Percentiles rank a stretch among this genome's conserved stretches.
These are phyloP conservation scores for Caenorhabditis tropicalis DNA, from an alignment of 1,140 invertebrate species.

Conservation along the genomic window DNA sequence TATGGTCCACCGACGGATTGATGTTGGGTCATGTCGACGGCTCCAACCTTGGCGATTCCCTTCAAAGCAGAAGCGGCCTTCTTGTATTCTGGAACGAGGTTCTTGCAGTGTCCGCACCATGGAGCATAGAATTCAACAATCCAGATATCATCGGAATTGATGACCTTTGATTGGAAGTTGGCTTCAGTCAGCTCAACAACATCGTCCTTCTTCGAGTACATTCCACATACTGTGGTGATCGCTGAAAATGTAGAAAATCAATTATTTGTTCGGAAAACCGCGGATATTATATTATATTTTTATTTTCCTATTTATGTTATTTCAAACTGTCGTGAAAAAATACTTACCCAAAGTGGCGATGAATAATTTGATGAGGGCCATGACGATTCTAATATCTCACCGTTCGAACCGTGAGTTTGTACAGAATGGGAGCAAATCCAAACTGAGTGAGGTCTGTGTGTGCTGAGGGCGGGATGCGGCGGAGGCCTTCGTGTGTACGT, in stretches of 20 bases:
- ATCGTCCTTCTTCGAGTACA: slow-evolving; percentile 83
- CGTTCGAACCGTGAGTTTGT: not conserved
- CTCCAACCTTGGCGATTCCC: slow-evolving; percentile 91
- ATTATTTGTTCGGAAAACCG: not conserved
- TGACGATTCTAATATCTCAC: not conserved
- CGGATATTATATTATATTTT: no score
- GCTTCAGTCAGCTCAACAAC: slow-evolving; percentile 87
- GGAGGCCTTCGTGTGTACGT: not conserved
- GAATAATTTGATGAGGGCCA: slow-evolving; percentile 11
- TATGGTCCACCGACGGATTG: slow-evolving; percentile 82
- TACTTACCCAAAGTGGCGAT: slow-evolving; percentile 6
- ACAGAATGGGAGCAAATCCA: slow-evolving; percentile 27
- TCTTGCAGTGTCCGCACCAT: slow-evolving; percentile 78
- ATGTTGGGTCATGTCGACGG: slow-evolving; percentile 88
- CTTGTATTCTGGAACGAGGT: slow-evolving; percentile 80
- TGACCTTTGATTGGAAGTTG: slow-evolving; percentile 88
- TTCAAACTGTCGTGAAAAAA: not conserved
- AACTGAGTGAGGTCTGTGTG: not conserved
- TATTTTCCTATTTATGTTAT: not conserved
- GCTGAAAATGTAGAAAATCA: not conserved
- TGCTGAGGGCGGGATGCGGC: not conserved
- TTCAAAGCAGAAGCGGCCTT: slow-evolving; percentile 87
- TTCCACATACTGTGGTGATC: slow-evolving; percentile 72
- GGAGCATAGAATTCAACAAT: slow-evolving; percentile 92
- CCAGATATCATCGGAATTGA: slow-evolving; percentile 86